These are phyloP conservation scores for Meda fulgida DNA, from an alignment of 2,797 vertebrate species.

Conservation along the genomic window DNA sequence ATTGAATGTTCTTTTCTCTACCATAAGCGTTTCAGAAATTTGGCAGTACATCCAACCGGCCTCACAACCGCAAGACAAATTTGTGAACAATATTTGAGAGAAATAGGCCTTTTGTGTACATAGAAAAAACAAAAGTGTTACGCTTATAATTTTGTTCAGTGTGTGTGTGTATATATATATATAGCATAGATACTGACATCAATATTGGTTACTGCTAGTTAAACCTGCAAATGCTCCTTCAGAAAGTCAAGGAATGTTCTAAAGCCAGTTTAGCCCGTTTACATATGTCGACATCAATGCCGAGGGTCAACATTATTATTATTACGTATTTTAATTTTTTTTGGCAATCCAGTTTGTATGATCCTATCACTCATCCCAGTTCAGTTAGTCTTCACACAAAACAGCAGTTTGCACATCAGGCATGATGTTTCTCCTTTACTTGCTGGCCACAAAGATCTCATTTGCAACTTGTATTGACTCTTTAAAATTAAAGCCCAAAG, in stretches of 20 bases:
- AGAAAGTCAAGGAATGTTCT: neutral
- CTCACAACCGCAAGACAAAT: no score
- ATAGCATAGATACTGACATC: neutral
- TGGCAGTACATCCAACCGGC: no score
- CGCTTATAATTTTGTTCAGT: no score
- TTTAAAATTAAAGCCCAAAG: neutral
- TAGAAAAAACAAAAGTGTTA: no score
- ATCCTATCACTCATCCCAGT: neutral
- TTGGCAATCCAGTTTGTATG: neutral
- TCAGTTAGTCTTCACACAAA: neutral
- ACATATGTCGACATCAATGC: neutral
- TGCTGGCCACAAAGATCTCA: neutral
- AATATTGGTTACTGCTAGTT: no score
- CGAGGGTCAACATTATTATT: neutral
- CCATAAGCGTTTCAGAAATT: no score
- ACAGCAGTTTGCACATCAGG: neutral
- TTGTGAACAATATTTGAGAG: no score
- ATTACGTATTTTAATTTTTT: neutral
- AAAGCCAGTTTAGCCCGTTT: neutral
- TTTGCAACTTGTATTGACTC: neutral
- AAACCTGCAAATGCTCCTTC: no score
- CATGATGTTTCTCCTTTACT: neutral
- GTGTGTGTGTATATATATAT: no score
- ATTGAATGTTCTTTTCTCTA: no score
- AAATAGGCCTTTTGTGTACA: no score